Evolutionary conservation across 2,797 vertebrate genomes (phyloP).

Genomic region (Eulemur rubriventer): DNA sequence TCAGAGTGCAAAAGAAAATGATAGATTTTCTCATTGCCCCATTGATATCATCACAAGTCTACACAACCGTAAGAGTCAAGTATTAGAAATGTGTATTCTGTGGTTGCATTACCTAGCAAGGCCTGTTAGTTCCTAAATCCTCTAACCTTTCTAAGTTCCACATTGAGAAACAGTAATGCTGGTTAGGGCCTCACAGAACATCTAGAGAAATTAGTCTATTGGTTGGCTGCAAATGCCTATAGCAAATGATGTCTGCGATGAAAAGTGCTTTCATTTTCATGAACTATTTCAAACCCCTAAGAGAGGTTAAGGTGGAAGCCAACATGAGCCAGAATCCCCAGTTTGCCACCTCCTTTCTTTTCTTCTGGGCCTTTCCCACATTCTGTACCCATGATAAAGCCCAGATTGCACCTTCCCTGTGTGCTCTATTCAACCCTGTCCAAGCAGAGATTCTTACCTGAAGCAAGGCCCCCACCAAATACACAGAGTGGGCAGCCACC

Average conservation of each 20-base stretch:
- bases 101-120: not conserved
- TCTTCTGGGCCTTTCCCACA: constrained; percentile 54
- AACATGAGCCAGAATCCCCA: not conserved
- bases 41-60: not conserved
- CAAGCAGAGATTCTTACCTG: not conserved
- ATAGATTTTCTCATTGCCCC: not conserved
- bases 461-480: not conserved
- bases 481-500: not conserved
- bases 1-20: not conserved
- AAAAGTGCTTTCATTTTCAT: not conserved
- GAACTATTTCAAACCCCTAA: not conserved
- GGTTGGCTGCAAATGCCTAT: not conserved
- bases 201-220: not conserved
- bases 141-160: not conserved
- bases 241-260: not conserved
- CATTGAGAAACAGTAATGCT: not conserved
- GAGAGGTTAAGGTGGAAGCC: not conserved
- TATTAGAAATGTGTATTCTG: not conserved
- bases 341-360: constrained; percentile 1
- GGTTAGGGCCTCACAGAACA: not conserved
- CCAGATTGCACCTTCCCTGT: not conserved
- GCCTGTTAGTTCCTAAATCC: not conserved
- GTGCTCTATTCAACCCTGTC: not conserved
- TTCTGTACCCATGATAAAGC: not conserved
- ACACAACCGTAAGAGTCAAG: not conserved